Evolutionary conservation across 2,113 vertebrate species (phyloP).

Genomic region (Menidia beryllina): DNA sequence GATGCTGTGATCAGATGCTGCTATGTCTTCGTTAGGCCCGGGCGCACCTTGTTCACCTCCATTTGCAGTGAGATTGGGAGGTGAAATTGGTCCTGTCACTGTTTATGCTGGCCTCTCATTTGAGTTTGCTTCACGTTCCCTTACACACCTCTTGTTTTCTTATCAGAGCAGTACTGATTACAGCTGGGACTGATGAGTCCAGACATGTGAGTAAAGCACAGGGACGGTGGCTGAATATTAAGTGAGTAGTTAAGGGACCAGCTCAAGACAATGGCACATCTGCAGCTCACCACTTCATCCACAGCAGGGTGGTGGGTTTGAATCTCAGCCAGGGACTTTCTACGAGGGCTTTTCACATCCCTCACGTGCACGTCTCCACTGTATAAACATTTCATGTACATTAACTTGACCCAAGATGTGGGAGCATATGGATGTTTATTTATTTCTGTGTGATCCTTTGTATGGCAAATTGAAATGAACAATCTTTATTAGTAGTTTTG

Average conservation of each 20-base stretch:
- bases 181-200: constrained; percentile 69
- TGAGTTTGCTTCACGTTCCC: constrained; percentile 66
- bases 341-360: too few relatives aligned
- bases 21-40: constrained; percentile 69
- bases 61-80: constrained; percentile 72
- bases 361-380: too few relatives aligned
- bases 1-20: constrained; percentile 57
- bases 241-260: constrained; percentile 38
- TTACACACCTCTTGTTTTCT: constrained; percentile 64
- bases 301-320: too few relatives aligned
- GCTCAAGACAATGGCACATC: constrained; percentile 18
- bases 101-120: constrained; percentile 70
- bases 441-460: too few relatives aligned
- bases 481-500: too few relatives aligned
- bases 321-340: too few relatives aligned
- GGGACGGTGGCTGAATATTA: constrained; percentile 54
- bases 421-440: too few relatives aligned
- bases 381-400: too few relatives aligned
- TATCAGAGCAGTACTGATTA: constrained; percentile 69
- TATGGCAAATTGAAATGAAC: too few relatives aligned
- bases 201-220: constrained; percentile 73
- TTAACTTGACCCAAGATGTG: too few relatives aligned
- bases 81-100: constrained; percentile 76
- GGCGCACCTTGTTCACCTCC: constrained; percentile 66
- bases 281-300: too few relatives aligned